Conservation (phyloP, 2,888 invertebrate species). For the Cephus nigrinus region DNA sequence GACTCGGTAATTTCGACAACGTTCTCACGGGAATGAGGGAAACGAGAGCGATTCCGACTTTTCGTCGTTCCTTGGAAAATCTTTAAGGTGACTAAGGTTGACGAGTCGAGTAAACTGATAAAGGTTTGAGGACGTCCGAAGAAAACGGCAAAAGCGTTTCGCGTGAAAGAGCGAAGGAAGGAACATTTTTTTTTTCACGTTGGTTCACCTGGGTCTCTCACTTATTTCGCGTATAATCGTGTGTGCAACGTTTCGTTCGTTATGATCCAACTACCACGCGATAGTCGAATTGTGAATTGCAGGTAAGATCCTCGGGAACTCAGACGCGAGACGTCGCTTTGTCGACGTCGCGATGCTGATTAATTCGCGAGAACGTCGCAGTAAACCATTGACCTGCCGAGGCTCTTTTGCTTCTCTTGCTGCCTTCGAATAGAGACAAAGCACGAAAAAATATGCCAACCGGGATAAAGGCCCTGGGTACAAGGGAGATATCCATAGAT, state of each 20-base stretch:
- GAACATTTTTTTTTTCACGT: background rate
- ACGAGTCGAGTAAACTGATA: background rate
- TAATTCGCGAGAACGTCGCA: background rate
- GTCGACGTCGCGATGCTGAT: background rate
- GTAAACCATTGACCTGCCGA: background rate
- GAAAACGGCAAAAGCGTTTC: background rate
- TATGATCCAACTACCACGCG: background rate
- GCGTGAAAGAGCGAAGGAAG: background rate
- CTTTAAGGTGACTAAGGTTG: background rate
- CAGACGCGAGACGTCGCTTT: background rate
- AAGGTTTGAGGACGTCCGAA: background rate
- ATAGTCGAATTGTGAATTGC: background rate
- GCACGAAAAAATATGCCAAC: constrained; percentile 47
- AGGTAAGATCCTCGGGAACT: background rate
- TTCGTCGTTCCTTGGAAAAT: background rate
- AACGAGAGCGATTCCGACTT: background rate
- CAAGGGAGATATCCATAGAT: background rate
- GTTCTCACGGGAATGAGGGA: background rate
- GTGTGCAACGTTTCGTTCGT: background rate
- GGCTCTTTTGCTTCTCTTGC: constrained; percentile 15
- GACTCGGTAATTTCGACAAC: background rate
- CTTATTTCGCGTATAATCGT: background rate
- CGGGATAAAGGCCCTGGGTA: background rate
- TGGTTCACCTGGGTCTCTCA: background rate
- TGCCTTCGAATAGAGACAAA: constrained; percentile 36